Conservation (phyloP, 2,888 invertebrate genomes). For the Caenorhabditis angaria region DNA sequence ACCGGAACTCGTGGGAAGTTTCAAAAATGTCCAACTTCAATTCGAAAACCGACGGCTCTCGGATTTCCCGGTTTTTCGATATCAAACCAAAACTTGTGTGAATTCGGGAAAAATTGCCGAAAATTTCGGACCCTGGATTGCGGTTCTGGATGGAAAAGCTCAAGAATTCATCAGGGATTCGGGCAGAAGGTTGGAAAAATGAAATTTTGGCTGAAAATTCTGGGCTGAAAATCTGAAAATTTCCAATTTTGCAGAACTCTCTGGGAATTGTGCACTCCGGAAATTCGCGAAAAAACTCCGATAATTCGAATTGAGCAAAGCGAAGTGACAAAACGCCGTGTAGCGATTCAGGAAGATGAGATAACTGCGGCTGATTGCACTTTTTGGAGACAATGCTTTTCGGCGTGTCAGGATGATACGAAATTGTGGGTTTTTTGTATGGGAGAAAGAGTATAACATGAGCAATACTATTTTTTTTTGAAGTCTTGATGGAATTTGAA, state of each 20-base stretch:
- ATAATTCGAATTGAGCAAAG: background rate
- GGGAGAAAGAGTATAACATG: too few relatives aligned
- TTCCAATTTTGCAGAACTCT: constrained; percentile 14
- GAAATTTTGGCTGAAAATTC: background rate
- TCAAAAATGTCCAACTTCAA: constrained; percentile 33
- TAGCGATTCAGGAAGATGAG: constrained; percentile 20
- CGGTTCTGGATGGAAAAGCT: constrained; percentile 21
- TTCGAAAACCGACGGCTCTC: constrained; percentile 28
- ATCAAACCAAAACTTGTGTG: constrained; percentile 30
- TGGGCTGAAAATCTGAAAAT: background rate
- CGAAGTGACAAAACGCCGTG: background rate
- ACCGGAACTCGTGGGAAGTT: constrained; percentile 17
- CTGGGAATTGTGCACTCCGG: constrained; percentile 18
- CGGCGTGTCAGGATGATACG: constrained; percentile 33
- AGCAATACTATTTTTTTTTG: too few relatives aligned
- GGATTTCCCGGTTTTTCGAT: background rate
- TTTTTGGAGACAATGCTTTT: constrained; percentile 38
- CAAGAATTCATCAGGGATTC: constrained; percentile 16
- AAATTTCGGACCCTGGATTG: constrained; percentile 32
- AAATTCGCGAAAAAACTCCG: background rate
- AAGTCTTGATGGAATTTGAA: too few relatives aligned
- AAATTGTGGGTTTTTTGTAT: constrained; percentile 8
- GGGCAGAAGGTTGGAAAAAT: constrained; percentile 17
- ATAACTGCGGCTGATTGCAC: constrained; percentile 30
- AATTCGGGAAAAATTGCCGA: constrained; percentile 15